phyloP scores from a whole-genome alignment of 2,797 vertebrate species.

The Phalanger gymnotis region DNA sequence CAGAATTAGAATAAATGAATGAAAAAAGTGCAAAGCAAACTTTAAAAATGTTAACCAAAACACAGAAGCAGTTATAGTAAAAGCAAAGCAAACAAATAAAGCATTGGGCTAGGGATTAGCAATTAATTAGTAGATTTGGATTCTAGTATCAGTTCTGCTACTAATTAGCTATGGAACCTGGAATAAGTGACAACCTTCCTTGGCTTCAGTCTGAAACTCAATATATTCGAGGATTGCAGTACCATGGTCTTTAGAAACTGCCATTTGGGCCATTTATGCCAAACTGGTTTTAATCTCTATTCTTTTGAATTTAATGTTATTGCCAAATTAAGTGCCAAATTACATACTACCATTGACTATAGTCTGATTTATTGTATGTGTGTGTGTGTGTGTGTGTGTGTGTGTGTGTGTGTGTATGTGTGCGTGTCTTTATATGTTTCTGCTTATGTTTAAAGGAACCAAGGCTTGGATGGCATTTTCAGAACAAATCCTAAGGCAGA shows the following conservation, averaged over 20 bases:
- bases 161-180: neutral
- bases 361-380: neutral
- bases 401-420: neutral
- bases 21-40: neutral
- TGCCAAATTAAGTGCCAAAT: conserved; percentile 19
- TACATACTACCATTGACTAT: conserved; percentile 39
- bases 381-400: too few relatives aligned
- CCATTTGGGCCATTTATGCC: neutral
- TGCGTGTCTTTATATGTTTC: neutral
- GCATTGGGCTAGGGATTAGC: neutral
- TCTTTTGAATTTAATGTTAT: conserved; percentile 46
- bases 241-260: neutral
- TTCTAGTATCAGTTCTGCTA: neutral
- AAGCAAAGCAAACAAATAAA: neutral
- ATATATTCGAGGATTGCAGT: neutral
- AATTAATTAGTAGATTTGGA: neutral
- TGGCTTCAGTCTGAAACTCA: neutral
- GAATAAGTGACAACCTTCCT: neutral
- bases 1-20: neutral
- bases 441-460: conserved; percentile 75
- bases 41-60: neutral
- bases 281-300: conserved; percentile 29
- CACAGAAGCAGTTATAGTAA: neutral
- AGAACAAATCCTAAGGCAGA: conserved; percentile 69
- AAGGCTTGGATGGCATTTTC: conserved; percentile 74